phyloP scores from a whole-genome alignment of 2,797 vertebrate species.

The Etheostoma perlongum region DNA sequence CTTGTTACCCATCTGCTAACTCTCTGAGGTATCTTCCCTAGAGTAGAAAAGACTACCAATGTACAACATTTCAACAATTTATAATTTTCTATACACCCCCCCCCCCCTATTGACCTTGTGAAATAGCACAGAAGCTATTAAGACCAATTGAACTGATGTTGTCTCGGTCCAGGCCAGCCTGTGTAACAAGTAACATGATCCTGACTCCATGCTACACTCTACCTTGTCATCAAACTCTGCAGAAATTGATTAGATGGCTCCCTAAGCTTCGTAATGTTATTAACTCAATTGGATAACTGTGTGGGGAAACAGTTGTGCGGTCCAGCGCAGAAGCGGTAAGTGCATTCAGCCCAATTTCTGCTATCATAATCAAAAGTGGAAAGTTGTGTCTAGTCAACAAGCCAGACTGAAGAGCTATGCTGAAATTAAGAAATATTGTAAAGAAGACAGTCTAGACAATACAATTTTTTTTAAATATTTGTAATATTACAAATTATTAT shows the following conservation, averaged over 20 bases:
- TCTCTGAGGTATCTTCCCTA: not conserved
- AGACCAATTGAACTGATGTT: conserved; percentile 51
- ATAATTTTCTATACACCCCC: not conserved
- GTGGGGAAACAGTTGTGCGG: conserved; percentile 68
- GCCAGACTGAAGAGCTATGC: conserved; percentile 46
- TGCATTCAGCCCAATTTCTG: conserved; percentile 83
- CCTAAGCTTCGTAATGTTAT: conserved; percentile 79
- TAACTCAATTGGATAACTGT: conserved; percentile 80
- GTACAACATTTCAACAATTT: not conserved
- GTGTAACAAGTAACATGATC: conserved; percentile 70
- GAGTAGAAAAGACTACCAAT: not conserved
- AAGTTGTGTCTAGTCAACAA: conserved; percentile 61
- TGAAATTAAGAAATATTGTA: conserved; percentile 51
- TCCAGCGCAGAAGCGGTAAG: conserved; percentile 64
- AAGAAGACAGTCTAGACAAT: conserved; percentile 18
- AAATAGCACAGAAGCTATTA: conserved; percentile 54
- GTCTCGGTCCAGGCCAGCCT: conserved; percentile 53
- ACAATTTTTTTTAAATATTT: not conserved
- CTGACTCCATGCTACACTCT: conserved; percentile 69
- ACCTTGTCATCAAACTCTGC: conserved; percentile 80
- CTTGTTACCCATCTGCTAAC: not conserved
- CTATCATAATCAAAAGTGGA: conserved; percentile 80
- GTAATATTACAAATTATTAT: not conserved
- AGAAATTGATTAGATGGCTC: conserved; percentile 81
- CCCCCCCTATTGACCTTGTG: conserved; percentile 54